phyloP scores from a whole-genome alignment of 1,140 invertebrate species.

The Cylas formicarius region DNA sequence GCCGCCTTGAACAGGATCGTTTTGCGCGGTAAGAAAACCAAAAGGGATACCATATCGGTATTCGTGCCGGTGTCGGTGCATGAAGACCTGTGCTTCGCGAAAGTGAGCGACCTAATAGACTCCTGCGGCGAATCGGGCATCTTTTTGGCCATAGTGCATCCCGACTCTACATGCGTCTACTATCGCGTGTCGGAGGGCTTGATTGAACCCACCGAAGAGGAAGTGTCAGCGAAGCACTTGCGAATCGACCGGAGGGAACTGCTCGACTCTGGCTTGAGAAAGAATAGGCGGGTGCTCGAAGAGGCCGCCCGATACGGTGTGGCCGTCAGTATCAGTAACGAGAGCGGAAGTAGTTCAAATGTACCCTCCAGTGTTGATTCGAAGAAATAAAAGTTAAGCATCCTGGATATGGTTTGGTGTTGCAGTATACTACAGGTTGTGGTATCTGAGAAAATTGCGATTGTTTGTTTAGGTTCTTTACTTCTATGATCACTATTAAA shows the following conservation, averaged over 20 bases:
- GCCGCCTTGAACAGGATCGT: conserved; percentile 20
- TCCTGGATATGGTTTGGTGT: too few relatives aligned
- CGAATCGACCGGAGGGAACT: conserved; percentile 24
- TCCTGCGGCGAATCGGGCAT: conserved; percentile 13
- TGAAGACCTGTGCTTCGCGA: conserved; percentile 23
- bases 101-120: conserved; percentile 23
- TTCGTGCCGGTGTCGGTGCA: conserved; percentile 28
- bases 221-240: conserved; percentile 23
- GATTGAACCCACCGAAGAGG: conserved; percentile 18
- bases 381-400: too few relatives aligned
- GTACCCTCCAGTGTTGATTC: too few relatives aligned
- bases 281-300: conserved; percentile 22
- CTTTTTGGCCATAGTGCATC: conserved; percentile 29
- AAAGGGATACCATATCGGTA: conserved; percentile 10
- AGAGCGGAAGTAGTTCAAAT: too few relatives aligned
- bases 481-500: too few relatives aligned
- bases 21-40: conserved; percentile 26
- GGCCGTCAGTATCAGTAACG: too few relatives aligned
- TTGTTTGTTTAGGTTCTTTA: too few relatives aligned
- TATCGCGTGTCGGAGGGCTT: conserved; percentile 31
- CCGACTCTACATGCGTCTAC: conserved; percentile 35
- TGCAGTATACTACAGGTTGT: too few relatives aligned
- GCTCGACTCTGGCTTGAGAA: conserved; percentile 27
- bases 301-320: conserved; percentile 30
- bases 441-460: too few relatives aligned